Conservation (phyloP, 1,140 invertebrate genomes). For the Drosophila parabipectinata region DNA sequence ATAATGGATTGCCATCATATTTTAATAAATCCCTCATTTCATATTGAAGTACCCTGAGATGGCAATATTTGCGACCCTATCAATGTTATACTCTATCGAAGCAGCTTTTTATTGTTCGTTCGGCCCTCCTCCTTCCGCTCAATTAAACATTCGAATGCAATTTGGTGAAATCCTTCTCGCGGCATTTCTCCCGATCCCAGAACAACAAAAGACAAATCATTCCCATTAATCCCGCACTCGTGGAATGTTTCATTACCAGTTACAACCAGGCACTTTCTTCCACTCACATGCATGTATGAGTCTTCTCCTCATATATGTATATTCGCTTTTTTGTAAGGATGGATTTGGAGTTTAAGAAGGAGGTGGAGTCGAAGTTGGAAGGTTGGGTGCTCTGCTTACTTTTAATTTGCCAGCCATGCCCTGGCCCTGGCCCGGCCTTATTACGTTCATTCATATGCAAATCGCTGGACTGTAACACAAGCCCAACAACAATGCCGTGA, state of each 20-base stretch:
- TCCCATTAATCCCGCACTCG: constrained; percentile 78
- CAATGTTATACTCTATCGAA: constrained; percentile 17
- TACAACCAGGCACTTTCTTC: constrained; percentile 24
- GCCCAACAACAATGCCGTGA: constrained; percentile 37
- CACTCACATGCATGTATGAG: background rate
- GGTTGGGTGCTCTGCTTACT: constrained; percentile 53
- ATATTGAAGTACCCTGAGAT: constrained; percentile 18
- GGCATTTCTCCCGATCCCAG: constrained; percentile 19
- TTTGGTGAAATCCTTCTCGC: constrained; percentile 45
- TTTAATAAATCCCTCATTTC: background rate
- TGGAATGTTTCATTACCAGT: constrained; percentile 82
- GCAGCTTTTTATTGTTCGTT: constrained; percentile 16
- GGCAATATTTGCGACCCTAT: constrained; percentile 2
- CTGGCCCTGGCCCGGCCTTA: constrained; percentile 60
- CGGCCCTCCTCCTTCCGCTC: constrained; percentile 61
- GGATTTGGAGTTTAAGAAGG: constrained; percentile 13
- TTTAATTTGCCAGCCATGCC: constrained; percentile 65
- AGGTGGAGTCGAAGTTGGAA: constrained; percentile 8
- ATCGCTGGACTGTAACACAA: constrained; percentile 73
- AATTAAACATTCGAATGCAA: constrained; percentile 77
- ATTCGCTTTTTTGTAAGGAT: constrained; percentile 29
- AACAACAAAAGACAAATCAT: constrained; percentile 81
- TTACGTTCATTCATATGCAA: constrained; percentile 81
- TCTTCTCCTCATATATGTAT: constrained; percentile 1
- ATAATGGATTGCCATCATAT: background rate